These are phyloP conservation scores for Papilio elwesi DNA, from an alignment of 2,888 invertebrate species.

Conservation along the genomic window DNA sequence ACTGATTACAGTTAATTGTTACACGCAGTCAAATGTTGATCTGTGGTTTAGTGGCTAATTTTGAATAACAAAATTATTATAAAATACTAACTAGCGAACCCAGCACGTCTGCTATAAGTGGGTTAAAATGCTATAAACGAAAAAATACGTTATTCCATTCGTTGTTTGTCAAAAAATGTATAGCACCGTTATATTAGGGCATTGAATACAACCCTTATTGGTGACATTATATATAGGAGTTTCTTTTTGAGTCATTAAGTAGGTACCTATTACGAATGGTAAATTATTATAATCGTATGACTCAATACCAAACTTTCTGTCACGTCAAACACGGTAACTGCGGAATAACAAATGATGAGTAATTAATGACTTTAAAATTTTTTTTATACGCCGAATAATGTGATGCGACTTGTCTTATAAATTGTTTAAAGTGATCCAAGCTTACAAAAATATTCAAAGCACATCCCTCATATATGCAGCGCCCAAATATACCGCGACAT, in stretches of 20 bases:
- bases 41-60: background rate
- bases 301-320: constrained; percentile 9
- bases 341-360: constrained; percentile 15
- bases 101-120: no score
- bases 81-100: no score
- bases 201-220: no score
- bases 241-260: no score
- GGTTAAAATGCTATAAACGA: no score
- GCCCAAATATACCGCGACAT: constrained; percentile 28
- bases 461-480: constrained; percentile 27
- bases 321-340: background rate
- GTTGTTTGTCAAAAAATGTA: no score
- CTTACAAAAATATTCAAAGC: constrained; percentile 23
- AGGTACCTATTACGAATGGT: no score
- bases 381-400: background rate
- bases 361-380: constrained; percentile 2
- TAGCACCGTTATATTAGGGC: no score
- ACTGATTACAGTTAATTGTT: background rate
- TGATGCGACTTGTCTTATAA: background rate
- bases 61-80: no score
- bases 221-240: no score
- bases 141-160: no score
- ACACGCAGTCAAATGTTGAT: background rate
- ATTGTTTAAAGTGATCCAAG: background rate
- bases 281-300: background rate